Evolutionary conservation across 2,888 invertebrate genomes (phyloP), one percentile per base, ranked within the genome.

Genomic region (Campoplex capitator): DNA sequence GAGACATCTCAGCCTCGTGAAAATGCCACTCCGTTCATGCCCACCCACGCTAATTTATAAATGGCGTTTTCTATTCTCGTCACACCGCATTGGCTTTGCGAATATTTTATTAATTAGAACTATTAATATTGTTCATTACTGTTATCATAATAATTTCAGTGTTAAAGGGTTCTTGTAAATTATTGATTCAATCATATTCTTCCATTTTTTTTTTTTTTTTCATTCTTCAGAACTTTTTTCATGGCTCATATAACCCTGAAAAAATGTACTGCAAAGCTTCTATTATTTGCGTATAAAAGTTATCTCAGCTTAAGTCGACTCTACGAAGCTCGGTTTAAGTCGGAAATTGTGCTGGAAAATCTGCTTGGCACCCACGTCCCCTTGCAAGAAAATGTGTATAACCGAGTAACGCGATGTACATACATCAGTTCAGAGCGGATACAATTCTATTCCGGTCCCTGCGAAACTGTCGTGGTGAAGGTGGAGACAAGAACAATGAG

Each of bases 401-500:
- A 54, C 42, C 35, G 2, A 28, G 28, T n/a, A 42, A 45, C 48
- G 68, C 28, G 82, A 68, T 67, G 81, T 51, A 56, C 73, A 81
- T 82, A 56, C 73, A 81, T 82, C 38, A 78, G 76, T 74, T 58
- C 48, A 45, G 73, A 84, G 82, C 87, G 89, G 88, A 91, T 90
- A 91, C 91, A 92, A 91, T 92, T 93, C 94, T 93, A 94, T 94
- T 94, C 93, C 91, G 91, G 93, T 91, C 90, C 90, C 86, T 89
- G 88, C 90, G 88, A 90, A 90, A 76, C 23, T 82, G 77, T 65
- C 54, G 35, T 32, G 16, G 56, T 90, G 90, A 89, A 92, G 92
- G 90, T 68, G 90, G 71, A 84, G 88, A 92, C 91, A 94, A 93
- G 94, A 94, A 94, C 94, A 94, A 94, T 94, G 94, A 93, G 92